Base-by-base conservation (phyloP, 2,888 invertebrate species). In the Lycophotia porphyrea region DNA sequence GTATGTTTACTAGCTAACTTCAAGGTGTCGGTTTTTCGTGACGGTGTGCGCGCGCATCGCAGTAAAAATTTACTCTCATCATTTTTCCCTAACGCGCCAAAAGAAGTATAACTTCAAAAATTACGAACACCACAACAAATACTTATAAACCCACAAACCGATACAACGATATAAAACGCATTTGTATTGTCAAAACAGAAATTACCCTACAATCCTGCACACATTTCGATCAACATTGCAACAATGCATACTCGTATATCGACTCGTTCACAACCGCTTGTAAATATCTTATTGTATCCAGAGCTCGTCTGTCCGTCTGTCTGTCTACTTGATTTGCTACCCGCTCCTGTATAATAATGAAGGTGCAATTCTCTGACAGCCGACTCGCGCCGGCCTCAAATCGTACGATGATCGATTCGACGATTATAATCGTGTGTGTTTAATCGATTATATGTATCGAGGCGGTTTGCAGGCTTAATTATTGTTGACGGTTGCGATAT, bases 261-360 rank as follows among this genome's bases (percentile, higher is more conserved):
- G 88, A 85, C 78, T 85, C 86, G 90, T 86, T 89, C 89, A 87
- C 86, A 76, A 87, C 82, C 88, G 89, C 93, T 94, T 94, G 94
- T 94, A 94, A 94, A 94, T 94, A 94, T 93, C 90, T 93, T 93
- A 94, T 94, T 94, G 94, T 94, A 92, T 90, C 91, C 90, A 87
- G 84, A 75, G 89, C 88, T 92, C 92, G 94, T 93, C 93, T 91
- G 93, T 94, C 93, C 89, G 93, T 92, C 92, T 90, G 93, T 93
- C 94, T 90, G 91, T 89, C 90, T 84, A 84, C 87, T 91, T 94
- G 94, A 94, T 95, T 94, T 94, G 95, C 93, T 89, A 89, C 89
- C 89, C 88, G 94, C 94, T 94, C 90, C 94, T 89, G 95, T 94
- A 94, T 95, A 92, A 89, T 93, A 94, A 94, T 95, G 94, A 94